A percentile compares a stretch with the other conserved stretches of the same genome.
These are phyloP conservation scores for Hyaena hyaena DNA, from an alignment of 2,113 vertebrate species.

Conservation along the genomic window DNA sequence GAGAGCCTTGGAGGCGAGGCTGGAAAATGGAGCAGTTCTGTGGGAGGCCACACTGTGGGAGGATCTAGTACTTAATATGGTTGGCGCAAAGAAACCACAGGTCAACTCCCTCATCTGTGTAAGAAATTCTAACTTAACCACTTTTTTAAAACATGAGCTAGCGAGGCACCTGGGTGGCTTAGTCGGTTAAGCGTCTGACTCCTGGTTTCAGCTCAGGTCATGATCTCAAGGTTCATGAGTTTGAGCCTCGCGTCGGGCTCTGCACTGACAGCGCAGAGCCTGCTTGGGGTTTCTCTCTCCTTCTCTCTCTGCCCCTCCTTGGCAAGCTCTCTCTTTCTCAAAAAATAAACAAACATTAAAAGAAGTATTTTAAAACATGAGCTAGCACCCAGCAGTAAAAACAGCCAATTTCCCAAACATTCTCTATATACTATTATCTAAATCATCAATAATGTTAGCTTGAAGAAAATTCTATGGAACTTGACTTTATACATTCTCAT, in stretches of 20 bases:
- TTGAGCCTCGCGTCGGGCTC: too few species aligned
- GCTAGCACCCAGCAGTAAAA: background rate
- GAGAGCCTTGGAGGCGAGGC: background rate
- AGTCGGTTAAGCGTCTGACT: too few species aligned
- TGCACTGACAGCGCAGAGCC: too few species aligned
- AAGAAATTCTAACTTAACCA: background rate
- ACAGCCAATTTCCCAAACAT: background rate
- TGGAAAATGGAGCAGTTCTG: background rate
- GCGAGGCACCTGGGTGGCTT: background rate
- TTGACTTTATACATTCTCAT: background rate
- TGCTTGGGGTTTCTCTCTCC: too few species aligned
- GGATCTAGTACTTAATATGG: background rate
- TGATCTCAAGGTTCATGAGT: too few species aligned
- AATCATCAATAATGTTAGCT: background rate
- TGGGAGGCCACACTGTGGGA: background rate
- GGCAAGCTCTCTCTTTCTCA: too few species aligned
- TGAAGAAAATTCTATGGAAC: conserved; percentile 4
- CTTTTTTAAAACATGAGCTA: conserved; percentile 5
- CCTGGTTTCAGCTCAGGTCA: too few species aligned
- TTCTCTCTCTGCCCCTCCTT: too few species aligned
- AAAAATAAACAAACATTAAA: too few species aligned
- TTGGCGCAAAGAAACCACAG: background rate
- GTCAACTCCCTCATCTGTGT: background rate
- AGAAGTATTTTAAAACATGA: background rate
- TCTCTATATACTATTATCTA: background rate